Conservation (phyloP, 2,888 invertebrate genomes). For the Parochlus steinenii region DNA sequence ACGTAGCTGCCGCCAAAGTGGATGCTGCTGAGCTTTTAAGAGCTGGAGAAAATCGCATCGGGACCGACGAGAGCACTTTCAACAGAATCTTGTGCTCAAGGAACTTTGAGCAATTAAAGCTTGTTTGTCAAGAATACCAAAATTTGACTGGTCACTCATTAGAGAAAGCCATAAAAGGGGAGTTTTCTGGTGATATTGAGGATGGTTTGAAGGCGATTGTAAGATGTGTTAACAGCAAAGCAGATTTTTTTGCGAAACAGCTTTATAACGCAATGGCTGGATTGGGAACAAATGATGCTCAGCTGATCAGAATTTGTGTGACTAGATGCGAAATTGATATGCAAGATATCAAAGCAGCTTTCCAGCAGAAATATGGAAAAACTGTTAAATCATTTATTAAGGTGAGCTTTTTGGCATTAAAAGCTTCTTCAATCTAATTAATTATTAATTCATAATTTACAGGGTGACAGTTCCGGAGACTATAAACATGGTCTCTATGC, state of each 20-base stretch:
- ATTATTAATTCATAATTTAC: background rate
- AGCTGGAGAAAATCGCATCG: conserved; percentile 50
- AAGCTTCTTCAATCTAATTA: background rate
- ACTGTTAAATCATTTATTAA: conserved; percentile 28
- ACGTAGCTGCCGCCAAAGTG: conserved; percentile 53
- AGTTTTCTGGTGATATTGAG: conserved; percentile 60
- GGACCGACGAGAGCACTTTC: conserved; percentile 65
- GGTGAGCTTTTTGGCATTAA: conserved; percentile 5
- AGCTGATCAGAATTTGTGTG: conserved; percentile 61
- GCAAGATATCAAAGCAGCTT: conserved; percentile 59
- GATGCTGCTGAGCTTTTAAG: conserved; percentile 61
- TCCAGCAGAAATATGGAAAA: conserved; percentile 48
- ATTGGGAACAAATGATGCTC: conserved; percentile 61
- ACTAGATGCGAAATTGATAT: conserved; percentile 63
- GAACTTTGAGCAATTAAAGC: conserved; percentile 40
- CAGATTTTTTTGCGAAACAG: conserved; percentile 62
- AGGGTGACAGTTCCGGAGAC: too few species aligned
- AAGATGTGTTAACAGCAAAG: conserved; percentile 52
- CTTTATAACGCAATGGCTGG: conserved; percentile 70
- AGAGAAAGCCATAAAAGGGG: conserved; percentile 52
- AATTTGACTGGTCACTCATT: conserved; percentile 53
- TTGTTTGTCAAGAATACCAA: conserved; percentile 52
- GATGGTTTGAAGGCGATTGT: conserved; percentile 57
- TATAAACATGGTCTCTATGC: conserved; percentile 5
- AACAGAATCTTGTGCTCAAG: conserved; percentile 59